A percentile compares a stretch with the other conserved stretches of the same genome.
phyloP scores from a whole-genome alignment of 1,140 invertebrate genomes.

The Drosophila triauraria region DNA sequence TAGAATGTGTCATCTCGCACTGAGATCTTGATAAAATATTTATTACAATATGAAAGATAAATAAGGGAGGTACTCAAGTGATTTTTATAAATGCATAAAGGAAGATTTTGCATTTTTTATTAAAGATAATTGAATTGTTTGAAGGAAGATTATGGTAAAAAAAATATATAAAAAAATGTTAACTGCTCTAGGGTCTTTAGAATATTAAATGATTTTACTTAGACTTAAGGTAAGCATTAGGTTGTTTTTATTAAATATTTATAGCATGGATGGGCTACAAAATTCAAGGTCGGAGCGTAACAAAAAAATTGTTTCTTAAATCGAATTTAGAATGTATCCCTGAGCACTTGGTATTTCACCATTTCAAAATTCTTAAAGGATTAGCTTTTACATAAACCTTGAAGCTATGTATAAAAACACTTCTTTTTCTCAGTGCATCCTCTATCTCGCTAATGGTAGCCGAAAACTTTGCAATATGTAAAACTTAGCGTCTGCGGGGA shows the following conservation, averaged over 20 bases:
- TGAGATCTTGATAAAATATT: slow-evolving; percentile 6
- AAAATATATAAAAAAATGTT: neutral
- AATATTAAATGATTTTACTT: no score
- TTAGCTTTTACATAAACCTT: no score
- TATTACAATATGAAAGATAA: neutral
- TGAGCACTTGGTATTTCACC: neutral
- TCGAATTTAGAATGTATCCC: no score
- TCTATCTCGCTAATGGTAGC: slow-evolving; percentile 22
- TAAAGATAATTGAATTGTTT: neutral
- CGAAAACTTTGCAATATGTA: slow-evolving; percentile 64
- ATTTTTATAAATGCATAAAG: neutral
- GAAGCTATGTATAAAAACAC: no score
- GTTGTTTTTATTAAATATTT: no score
- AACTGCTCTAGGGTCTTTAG: no score
- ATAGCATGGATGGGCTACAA: no score
- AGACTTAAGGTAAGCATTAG: no score
- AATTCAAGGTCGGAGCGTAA: no score
- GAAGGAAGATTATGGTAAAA: neutral
- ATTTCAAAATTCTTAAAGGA: no score
- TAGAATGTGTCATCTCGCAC: slow-evolving; percentile 10
- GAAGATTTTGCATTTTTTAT: neutral
- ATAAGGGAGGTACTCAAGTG: neutral
- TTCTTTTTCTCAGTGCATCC: neutral
- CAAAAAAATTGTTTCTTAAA: no score
- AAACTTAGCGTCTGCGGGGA: slow-evolving; percentile 30